Evolutionary conservation across 1,140 invertebrate species (phyloP).

Genomic region (Polypedilum pembai): DNA sequence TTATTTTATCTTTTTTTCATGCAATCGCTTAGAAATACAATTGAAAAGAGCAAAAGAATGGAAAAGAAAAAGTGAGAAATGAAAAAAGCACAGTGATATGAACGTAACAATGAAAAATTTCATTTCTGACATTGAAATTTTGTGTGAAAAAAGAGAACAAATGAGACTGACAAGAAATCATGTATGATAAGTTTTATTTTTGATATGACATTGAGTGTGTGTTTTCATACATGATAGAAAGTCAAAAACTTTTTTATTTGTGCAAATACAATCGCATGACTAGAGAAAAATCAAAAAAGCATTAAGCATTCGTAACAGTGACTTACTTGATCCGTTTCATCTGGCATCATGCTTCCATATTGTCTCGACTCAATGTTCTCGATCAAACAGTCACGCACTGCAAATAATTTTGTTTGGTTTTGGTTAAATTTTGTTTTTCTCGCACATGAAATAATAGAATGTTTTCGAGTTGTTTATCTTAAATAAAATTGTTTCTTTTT

Average conservation of each 20-base stretch:
- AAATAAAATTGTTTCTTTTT: too few relatives aligned
- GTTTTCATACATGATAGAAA: background rate
- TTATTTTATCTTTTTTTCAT: too few relatives aligned
- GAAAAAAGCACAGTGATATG: too few relatives aligned
- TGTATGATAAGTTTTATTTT: background rate
- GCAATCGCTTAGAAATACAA: too few relatives aligned
- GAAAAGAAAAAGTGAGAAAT: too few relatives aligned
- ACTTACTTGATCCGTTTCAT: conserved; percentile 10
- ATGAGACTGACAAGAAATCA: too few relatives aligned
- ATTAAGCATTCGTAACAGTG: background rate
- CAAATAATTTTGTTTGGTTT: background rate
- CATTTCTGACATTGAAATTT: background rate
- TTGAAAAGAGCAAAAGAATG: too few relatives aligned
- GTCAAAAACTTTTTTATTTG: background rate
- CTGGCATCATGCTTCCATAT: conserved; percentile 1
- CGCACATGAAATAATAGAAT: too few relatives aligned
- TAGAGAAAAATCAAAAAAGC: background rate
- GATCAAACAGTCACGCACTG: conserved; percentile 25
- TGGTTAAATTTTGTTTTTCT: too few relatives aligned
- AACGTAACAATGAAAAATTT: too few relatives aligned
- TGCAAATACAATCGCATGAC: background rate
- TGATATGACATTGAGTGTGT: conserved; percentile 18
- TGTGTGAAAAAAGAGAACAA: too few relatives aligned
- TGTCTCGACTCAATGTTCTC: conserved; percentile 13
- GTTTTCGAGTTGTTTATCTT: too few relatives aligned